phyloP scores from a whole-genome alignment of 2,888 invertebrate species.

The Chrysodeixis includens region DNA sequence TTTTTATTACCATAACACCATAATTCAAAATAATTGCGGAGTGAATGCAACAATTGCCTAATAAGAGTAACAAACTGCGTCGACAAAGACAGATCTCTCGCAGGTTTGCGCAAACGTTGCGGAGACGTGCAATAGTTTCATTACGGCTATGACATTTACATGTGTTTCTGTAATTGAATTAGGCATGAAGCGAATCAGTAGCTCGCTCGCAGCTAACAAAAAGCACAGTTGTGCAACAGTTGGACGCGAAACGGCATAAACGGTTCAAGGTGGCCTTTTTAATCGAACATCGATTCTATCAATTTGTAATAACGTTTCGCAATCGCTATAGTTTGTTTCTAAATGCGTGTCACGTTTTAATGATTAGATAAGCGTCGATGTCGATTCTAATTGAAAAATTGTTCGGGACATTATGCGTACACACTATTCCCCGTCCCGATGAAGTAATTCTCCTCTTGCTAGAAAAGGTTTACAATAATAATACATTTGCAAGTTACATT shows the following conservation, averaged over 20 bases:
- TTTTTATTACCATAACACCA: constrained; percentile 47
- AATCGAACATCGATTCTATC: constrained; percentile 66
- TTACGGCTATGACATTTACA: constrained; percentile 82
- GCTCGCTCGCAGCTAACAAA: constrained; percentile 61
- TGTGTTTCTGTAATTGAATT: constrained; percentile 82
- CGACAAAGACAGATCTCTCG: constrained; percentile 54
- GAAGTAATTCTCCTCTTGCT: constrained; percentile 33
- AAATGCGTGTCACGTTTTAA: constrained; percentile 65
- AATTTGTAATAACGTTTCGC: constrained; percentile 68
- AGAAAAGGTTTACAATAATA: constrained; percentile 24
- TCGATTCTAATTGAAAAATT: constrained; percentile 63
- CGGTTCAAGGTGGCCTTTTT: constrained; percentile 78
- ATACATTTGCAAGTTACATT: constrained; percentile 46
- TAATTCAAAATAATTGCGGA: constrained; percentile 61
- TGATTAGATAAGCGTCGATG: constrained; percentile 65
- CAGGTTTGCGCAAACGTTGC: constrained; percentile 65
- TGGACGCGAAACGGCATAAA: constrained; percentile 69
- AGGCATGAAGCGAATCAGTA: constrained; percentile 75
- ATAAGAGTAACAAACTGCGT: constrained; percentile 59
- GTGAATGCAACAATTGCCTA: constrained; percentile 65
- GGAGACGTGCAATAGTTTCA: constrained; percentile 64
- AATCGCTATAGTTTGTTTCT: constrained; percentile 64
- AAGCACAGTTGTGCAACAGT: constrained; percentile 67
- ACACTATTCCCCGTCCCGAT: constrained; percentile 12
- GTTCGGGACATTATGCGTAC: constrained; percentile 15